Conservation (phyloP, 2,797 vertebrate species). For the Protonibea diacanthus region DNA sequence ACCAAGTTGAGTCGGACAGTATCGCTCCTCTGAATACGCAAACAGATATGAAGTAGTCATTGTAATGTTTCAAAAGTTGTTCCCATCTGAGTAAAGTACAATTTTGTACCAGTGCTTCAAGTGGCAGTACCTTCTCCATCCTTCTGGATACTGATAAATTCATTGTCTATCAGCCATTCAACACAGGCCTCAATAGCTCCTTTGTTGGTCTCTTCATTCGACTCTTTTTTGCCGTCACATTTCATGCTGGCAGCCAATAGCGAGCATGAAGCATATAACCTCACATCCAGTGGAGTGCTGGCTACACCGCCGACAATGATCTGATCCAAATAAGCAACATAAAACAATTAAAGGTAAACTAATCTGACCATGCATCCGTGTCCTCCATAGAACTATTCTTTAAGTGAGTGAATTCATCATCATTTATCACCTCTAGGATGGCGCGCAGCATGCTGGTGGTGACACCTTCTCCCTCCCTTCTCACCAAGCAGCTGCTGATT, state of each 20-base stretch:
- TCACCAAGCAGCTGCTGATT: constrained; percentile 92
- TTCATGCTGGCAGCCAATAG: constrained; percentile 90
- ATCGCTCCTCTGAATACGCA: constrained; percentile 82
- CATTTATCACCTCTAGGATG: constrained; percentile 91
- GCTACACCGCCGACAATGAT: constrained; percentile 95
- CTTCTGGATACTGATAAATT: constrained; percentile 92
- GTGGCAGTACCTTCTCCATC: constrained; percentile 67
- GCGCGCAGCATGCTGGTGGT: constrained; percentile 96
- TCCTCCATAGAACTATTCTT: background rate
- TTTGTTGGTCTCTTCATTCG: constrained; percentile 63
- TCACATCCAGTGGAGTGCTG: constrained; percentile 91
- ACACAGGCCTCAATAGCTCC: constrained; percentile 92
- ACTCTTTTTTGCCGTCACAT: constrained; percentile 54
- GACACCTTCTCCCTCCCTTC: constrained; percentile 89
- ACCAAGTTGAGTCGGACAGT: constrained; percentile 94
- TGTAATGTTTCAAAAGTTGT: background rate
- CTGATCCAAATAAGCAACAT: constrained; percentile 70
- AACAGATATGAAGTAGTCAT: constrained; percentile 6
- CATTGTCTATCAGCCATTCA: constrained; percentile 94
- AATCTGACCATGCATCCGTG: background rate
- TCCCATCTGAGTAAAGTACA: background rate
- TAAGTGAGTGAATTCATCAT: background rate
- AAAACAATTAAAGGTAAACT: constrained; percentile 5
- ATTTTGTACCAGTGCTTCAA: background rate
- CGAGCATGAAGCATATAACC: constrained; percentile 91